Evolutionary conservation across 2,113 vertebrate genomes (phyloP), one percentile per base, ranked within the genome.

Genomic region (Hyperopisus bebe): DNA sequence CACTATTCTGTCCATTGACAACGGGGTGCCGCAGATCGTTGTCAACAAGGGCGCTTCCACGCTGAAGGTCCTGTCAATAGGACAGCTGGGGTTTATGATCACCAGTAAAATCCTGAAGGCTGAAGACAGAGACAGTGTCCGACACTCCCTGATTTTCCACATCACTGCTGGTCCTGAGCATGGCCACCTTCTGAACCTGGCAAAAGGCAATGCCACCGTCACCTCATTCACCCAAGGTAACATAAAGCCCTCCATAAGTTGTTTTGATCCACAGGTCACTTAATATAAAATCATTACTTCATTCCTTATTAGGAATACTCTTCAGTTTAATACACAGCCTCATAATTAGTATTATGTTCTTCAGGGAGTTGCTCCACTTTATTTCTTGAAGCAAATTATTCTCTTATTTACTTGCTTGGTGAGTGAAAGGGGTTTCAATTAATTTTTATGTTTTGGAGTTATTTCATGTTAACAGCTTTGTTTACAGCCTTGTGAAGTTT

Each of bases 141-240:
- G 93, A 0, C 47, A 89, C 51, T 94, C 94, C n/a, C 94, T 98
- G 89, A 91, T 94, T 88, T 97, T 98, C 92, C 94, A 94, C 88
- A 92, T 99, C 91, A 97, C 96, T 0, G 93, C 94, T 17, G 94
- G 93, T 27, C 97, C 98, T 0, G 95, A 92, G 85, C 96, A 99
- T 35, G 98, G 98, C 4, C 97, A 97, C 92, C 94, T 99, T 89
- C 94, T 98, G 80, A 94, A 98, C 93, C 90, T 97, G 93, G 95
- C 94, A 91, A 95, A 94, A 91, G 97, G 98, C 77, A 98, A 99
- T 93, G 94, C 97, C 93, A 98, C 97, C 58, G 93, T 99, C 93
- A 91, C 90, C 88, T 95, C 96, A 48, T 99, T 99, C 87, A 97
- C 96, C 44, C 98, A 99, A 98, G 98, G 98, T 99, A 97, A 95